Evolutionary conservation across 2,113 vertebrate genomes (phyloP).

Genomic region (Apaloderma vittatum): DNA sequence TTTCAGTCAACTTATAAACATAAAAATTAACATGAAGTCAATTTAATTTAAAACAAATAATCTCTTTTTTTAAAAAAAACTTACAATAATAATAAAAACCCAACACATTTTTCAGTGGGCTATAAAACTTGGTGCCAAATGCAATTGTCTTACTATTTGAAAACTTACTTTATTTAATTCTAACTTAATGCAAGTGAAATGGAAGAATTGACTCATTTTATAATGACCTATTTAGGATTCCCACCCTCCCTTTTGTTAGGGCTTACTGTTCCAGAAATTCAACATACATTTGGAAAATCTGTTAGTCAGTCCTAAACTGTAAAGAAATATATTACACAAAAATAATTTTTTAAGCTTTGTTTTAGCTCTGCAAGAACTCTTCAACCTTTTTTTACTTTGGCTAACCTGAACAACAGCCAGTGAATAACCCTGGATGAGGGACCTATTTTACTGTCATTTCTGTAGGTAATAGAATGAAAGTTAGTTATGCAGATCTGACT

Average conservation of each 20-base stretch:
- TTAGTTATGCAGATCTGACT: neutral
- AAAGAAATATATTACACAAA: neutral
- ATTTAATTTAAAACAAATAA: neutral
- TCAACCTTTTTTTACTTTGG: neutral
- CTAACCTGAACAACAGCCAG: neutral
- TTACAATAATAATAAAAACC: neutral
- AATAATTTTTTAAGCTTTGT: neutral
- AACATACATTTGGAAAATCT: neutral
- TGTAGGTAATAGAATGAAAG: neutral
- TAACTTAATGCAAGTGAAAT: neutral
- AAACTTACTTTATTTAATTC: neutral
- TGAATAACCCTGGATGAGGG: neutral
- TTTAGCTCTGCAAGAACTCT: neutral
- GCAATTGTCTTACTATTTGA: neutral
- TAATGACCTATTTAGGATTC: neutral
- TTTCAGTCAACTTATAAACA: neutral
- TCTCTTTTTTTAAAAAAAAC: neutral
- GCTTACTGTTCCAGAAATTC: neutral
- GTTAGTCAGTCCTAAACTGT: neutral
- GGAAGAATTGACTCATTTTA: neutral
- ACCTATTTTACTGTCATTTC: neutral
- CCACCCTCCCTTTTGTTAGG: fast-evolving
- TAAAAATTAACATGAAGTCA: neutral
- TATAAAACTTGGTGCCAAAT: neutral
- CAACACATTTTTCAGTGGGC: neutral